Conservation (phyloP, 2,888 invertebrate species). For the Pimpla rufipes region DNA sequence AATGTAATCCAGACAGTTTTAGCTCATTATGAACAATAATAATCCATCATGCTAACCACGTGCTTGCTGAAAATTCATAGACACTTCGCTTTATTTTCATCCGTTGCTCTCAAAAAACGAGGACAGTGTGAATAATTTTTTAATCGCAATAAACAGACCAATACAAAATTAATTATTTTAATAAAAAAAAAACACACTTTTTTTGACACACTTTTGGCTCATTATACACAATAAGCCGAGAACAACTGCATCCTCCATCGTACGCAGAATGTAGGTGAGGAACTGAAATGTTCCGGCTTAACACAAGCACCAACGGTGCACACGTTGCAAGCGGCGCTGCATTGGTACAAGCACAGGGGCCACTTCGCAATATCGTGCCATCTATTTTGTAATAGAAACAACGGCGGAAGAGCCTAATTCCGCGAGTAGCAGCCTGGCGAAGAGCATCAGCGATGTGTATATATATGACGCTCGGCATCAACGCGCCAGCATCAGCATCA, state of each 20-base stretch:
- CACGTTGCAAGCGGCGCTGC: neutral
- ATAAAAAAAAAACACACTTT: neutral
- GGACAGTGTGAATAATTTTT: neutral
- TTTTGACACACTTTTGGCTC: neutral
- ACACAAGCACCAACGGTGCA: slow-evolving; percentile 3
- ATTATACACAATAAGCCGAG: neutral
- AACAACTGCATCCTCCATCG: too few relatives aligned
- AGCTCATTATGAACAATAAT: too few relatives aligned
- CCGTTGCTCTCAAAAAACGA: neutral
- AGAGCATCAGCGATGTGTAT: slow-evolving; percentile 36
- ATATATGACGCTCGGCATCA: slow-evolving; percentile 31
- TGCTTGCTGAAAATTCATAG: neutral
- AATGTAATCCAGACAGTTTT: too few relatives aligned
- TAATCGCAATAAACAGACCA: neutral
- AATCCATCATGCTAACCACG: too few relatives aligned
- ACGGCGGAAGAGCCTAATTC: slow-evolving; percentile 84
- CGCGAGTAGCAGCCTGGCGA: slow-evolving; percentile 79
- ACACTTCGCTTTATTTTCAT: neutral
- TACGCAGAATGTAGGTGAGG: neutral
- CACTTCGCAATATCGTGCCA: slow-evolving; percentile 81
- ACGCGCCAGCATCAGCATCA: slow-evolving; percentile 48
- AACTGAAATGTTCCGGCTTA: slow-evolving; percentile 1
- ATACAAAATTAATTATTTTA: neutral
- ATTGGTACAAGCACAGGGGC: slow-evolving; percentile 64
- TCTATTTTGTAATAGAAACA: slow-evolving; percentile 86